phyloP scores from a whole-genome alignment of 2,113 vertebrate species.

The Phycodurus eques region DNA sequence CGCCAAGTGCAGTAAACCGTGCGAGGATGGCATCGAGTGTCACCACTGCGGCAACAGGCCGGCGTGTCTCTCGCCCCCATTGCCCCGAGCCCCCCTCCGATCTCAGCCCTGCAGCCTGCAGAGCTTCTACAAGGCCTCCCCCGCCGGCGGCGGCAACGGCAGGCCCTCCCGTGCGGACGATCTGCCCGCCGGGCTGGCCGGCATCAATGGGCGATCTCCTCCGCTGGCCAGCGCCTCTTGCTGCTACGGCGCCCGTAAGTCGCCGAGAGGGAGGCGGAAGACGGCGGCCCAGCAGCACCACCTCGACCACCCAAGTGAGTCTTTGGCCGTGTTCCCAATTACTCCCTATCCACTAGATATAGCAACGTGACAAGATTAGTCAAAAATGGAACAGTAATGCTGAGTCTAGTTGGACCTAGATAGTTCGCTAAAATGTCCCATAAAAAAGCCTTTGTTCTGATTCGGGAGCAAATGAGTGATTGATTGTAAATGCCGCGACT shows the following conservation, averaged over 20 bases:
- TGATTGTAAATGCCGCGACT: too few species aligned
- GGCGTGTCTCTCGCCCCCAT: conserved; percentile 56
- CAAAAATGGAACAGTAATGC: too few species aligned
- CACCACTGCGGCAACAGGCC: conserved; percentile 74
- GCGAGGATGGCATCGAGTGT: conserved; percentile 78
- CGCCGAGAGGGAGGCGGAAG: conserved; percentile 72
- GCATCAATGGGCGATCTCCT: conserved; percentile 73
- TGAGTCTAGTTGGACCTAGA: too few species aligned
- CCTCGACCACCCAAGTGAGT: conserved; percentile 93
- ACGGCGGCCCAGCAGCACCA: conserved; percentile 71
- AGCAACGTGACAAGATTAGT: too few species aligned
- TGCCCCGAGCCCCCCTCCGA: conserved; percentile 81
- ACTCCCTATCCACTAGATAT: too few species aligned
- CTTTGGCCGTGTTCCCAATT: rapidly evolving
- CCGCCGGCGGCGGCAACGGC: conserved; percentile 56
- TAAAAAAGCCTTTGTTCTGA: too few species aligned
- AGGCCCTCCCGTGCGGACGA: conserved; percentile 41
- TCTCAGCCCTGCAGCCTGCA: conserved; percentile 72
- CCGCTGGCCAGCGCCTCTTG: conserved; percentile 57
- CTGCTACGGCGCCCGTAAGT: conserved; percentile 64
- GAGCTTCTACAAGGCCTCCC: conserved; percentile 78
- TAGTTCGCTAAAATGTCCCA: too few species aligned
- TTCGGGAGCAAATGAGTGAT: too few species aligned
- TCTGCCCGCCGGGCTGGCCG: conserved; percentile 61
- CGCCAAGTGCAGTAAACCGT: conserved; percentile 76